A percentile compares a stretch with the other conserved stretches of the same genome.
phyloP scores from a whole-genome alignment of 2,888 invertebrate species.

The Erebia aethiops region DNA sequence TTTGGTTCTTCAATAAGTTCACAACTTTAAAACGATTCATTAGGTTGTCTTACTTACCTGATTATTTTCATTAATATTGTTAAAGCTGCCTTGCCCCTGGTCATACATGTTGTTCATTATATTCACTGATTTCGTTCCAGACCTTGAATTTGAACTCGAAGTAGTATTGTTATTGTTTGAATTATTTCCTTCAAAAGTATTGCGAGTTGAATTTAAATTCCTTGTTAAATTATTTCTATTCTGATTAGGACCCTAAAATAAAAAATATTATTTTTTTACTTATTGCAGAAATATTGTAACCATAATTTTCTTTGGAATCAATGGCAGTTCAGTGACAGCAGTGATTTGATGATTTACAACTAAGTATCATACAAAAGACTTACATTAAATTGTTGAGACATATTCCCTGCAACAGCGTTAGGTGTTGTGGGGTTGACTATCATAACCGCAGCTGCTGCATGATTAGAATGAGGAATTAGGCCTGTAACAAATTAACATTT shows the following conservation, averaged over 20 bases:
- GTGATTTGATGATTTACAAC: no score
- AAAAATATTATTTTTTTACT: neutral
- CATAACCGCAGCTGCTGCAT: constrained; percentile 80
- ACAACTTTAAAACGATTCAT: no score
- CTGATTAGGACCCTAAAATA: constrained; percentile 67
- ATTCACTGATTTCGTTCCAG: constrained; percentile 72
- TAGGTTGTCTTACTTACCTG: constrained; percentile 62
- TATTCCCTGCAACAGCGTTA: constrained; percentile 72
- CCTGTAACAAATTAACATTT: constrained; percentile 50
- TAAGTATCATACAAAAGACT: constrained; percentile 42
- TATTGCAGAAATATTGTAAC: neutral
- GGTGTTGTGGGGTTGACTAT: constrained; percentile 81
- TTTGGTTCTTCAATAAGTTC: no score
- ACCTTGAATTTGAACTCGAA: constrained; percentile 61
- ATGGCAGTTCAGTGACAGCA: no score
- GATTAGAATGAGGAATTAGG: constrained; percentile 74
- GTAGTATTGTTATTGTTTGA: constrained; percentile 68
- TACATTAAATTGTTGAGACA: constrained; percentile 74
- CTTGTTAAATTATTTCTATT: constrained; percentile 76
- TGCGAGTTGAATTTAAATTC: constrained; percentile 72
- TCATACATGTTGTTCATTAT: constrained; percentile 79
- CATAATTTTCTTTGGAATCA: no score
- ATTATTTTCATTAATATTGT: constrained; percentile 71
- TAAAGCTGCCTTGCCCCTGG: constrained; percentile 70
- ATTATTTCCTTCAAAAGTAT: constrained; percentile 69